Percentiles rank a stretch among this genome's conserved stretches.
Evolutionary conservation across 2,113 vertebrate genomes (phyloP).

Genomic region (Melanerpes formicivorus): DNA sequence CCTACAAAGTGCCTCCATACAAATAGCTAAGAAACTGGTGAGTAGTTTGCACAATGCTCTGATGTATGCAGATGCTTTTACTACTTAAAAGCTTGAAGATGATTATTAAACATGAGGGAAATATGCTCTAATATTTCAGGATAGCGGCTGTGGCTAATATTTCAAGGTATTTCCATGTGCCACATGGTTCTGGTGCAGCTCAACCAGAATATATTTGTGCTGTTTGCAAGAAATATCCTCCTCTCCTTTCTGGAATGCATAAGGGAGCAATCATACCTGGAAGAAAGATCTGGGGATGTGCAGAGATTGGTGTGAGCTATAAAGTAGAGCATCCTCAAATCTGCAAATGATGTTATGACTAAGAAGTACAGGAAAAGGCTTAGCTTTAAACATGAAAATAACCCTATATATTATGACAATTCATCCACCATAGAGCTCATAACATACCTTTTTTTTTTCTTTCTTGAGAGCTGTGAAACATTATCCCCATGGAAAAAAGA

Average conservation of each 20-base stretch:
- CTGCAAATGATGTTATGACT: neutral
- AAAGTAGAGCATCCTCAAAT: neutral
- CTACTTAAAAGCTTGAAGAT: neutral
- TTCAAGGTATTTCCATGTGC: neutral
- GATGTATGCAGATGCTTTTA: neutral
- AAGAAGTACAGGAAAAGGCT: neutral
- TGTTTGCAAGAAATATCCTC: neutral
- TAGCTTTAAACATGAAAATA: neutral
- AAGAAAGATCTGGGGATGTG: neutral
- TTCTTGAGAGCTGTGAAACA: neutral
- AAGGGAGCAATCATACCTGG: neutral
- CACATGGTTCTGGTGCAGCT: neutral
- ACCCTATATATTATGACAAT: neutral
- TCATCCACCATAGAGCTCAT: neutral
- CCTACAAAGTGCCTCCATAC: neutral
- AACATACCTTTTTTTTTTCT: neutral
- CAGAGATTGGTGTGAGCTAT: neutral
- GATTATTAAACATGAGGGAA: neutral
- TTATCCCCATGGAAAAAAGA: neutral
- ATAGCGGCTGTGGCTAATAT: neutral
- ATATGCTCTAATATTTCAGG: neutral
- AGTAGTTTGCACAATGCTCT: neutral
- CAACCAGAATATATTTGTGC: neutral
- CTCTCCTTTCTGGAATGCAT: neutral
- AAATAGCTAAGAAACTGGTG: neutral